Base-by-base conservation (phyloP, 2,797 vertebrate species). In the Phaenicophaeus curvirostris region DNA sequence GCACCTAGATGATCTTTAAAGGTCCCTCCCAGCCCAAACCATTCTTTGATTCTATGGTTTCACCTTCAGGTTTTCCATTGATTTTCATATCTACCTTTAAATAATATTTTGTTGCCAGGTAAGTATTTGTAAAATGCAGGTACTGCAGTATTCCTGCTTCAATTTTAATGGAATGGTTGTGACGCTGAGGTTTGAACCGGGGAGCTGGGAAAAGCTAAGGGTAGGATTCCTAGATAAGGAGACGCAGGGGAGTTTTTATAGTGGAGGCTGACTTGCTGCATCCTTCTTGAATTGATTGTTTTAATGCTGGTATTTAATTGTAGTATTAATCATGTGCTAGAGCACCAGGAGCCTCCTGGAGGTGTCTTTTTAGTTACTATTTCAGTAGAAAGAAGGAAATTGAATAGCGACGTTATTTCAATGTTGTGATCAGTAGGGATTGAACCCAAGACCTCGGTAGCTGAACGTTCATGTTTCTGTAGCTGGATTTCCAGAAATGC, bases 281-380 rank as follows among this genome's bases (percentile, higher is more conserved):
- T 59, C 76, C 82, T 61, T 23, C 30, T 51, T 74, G 75, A 91
- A 89, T 20, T 41, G 78, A 85, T 87, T 74, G 42, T 75, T 89
- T 78, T 68, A 75, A 91, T 72, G 72, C 68, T 78, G 78, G 61
- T 54, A 48, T 72, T 19, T 66, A 89, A 93, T 91, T 87, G 74
- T 92, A 54, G n/a, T 41, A 77, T 95, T 90, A 77, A 90, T 90
- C 81, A 71, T 1, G 10, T 67, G 13, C 80, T 62, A 11, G 62
- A 89, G 46, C 73, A 93, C 31, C 55, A 58, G 78, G 23, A 80
- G 41, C 30, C 1, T 13, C 48, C 33, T 8, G 78, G 54, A 85
- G 83, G 41, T 63, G 77, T 65, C 62, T 59, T 50, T 55, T 54
- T 27, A 85, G 78, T 81, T 74, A 42, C 55, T 51, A 15, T 83